Percentiles rank a stretch among this genome's conserved stretches.
Evolutionary conservation across 2,888 invertebrate species (phyloP).

Genomic region (Athalia circularis): DNA sequence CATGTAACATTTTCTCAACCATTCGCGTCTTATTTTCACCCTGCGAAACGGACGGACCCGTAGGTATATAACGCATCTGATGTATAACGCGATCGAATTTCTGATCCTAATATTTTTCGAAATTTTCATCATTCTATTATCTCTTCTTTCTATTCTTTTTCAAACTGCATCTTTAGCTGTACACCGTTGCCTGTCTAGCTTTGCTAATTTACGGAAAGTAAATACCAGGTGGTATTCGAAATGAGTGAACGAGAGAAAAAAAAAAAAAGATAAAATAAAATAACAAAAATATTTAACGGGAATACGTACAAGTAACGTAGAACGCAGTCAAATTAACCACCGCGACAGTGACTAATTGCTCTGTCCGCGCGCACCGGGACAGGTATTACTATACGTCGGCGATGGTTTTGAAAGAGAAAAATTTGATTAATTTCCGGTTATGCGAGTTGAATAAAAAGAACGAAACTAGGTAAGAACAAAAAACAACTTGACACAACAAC

Average conservation of each 20-base stretch:
- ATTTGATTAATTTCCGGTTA: constrained; percentile 23
- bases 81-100: too few species aligned
- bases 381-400: not conserved
- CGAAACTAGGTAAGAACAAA: not conserved
- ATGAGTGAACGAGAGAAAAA: not conserved
- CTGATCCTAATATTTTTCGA: too few species aligned
- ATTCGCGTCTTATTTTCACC: too few species aligned
- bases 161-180: not conserved
- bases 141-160: not conserved
- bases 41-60: too few species aligned
- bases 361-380: not conserved
- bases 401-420: constrained; percentile 6
- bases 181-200: not conserved
- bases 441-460: not conserved
- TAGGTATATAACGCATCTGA: too few species aligned
- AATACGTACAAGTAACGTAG: not conserved
- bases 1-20: too few species aligned
- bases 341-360: constrained; percentile 33
- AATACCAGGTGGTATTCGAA: constrained; percentile 23
- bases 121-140: too few species aligned
- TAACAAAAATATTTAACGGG: not conserved
- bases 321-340: constrained; percentile 37
- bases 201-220: constrained; percentile 11
- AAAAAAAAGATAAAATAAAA: not conserved
- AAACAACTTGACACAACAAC: not conserved